Evolutionary conservation across 1,140 invertebrate genomes (phyloP).

Genomic region (Drosophila dunni): DNA sequence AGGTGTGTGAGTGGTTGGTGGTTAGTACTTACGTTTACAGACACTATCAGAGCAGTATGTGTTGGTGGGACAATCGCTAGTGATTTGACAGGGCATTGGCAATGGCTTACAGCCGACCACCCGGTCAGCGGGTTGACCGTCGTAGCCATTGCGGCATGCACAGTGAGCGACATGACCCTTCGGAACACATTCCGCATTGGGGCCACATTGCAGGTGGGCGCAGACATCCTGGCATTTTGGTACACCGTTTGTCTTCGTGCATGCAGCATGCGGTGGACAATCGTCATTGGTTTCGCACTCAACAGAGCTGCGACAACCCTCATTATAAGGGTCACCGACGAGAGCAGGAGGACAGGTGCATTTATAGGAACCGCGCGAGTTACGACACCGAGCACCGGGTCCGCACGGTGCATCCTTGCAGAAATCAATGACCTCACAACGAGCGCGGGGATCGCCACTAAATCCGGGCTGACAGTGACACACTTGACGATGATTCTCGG

Average conservation of each 20-base stretch:
- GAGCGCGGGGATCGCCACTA: constrained; percentile 90
- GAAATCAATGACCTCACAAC: constrained; percentile 91
- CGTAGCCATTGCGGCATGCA: constrained; percentile 90
- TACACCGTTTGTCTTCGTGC: constrained; percentile 88
- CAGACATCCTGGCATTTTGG: constrained; percentile 93
- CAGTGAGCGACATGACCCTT: constrained; percentile 90
- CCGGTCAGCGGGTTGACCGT: constrained; percentile 89
- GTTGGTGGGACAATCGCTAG: constrained; percentile 90
- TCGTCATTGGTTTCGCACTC: constrained; percentile 92
- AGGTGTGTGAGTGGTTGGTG: constrained; percentile 24
- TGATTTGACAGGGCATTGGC: constrained; percentile 89
- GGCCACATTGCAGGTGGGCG: constrained; percentile 90
- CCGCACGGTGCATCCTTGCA: constrained; percentile 92
- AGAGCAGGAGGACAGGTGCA: constrained; percentile 91
- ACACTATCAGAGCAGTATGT: constrained; percentile 92
- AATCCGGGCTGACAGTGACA: constrained; percentile 95
- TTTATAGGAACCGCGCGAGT: constrained; percentile 91
- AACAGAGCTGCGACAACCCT: constrained; percentile 90
- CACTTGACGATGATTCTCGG: constrained; percentile 90
- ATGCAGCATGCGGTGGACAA: constrained; percentile 91
- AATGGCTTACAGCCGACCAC: constrained; percentile 91
- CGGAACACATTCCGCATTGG: constrained; percentile 92
- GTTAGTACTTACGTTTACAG: constrained; percentile 90
- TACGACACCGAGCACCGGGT: constrained; percentile 92
- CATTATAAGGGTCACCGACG: constrained; percentile 92